These are phyloP conservation scores for Lumbricus terrestris DNA, from an alignment of 2,888 invertebrate species.

Conservation along the genomic window DNA sequence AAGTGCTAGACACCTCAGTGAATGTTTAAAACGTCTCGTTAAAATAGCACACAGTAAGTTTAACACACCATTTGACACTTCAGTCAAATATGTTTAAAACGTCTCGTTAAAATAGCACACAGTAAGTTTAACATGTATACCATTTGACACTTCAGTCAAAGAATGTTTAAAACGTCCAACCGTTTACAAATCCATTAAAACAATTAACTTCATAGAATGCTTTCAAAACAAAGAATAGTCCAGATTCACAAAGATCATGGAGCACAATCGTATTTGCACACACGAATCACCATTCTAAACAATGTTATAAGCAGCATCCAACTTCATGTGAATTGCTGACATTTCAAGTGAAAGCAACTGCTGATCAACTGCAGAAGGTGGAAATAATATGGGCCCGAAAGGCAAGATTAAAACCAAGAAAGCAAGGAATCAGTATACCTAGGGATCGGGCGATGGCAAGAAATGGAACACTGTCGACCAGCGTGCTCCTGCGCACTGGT, in stretches of 20 bases:
- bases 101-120: too few relatives aligned
- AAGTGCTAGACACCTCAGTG: too few relatives aligned
- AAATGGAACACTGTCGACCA: slow-evolving; percentile 63
- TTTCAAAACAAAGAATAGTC: not conserved
- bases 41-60: not conserved
- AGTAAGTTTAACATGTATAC: too few relatives aligned
- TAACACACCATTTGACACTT: not conserved
- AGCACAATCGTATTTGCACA: not conserved
- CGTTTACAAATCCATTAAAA: not conserved
- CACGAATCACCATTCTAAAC: not conserved
- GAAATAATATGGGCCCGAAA: not conserved
- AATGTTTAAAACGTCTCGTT: too few relatives aligned
- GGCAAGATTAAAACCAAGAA: not conserved
- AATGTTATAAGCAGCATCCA: not conserved
- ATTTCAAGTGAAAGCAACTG: not conserved
- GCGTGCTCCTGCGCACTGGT: slow-evolving; percentile 83
- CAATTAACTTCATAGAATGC: not conserved
- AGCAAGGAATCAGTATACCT: slow-evolving; percentile 62
- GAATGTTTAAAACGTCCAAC: too few relatives aligned
- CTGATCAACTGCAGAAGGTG: not conserved
- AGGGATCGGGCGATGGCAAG: slow-evolving; percentile 92
- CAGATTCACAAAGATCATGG: too few relatives aligned
- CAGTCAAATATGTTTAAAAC: not conserved
- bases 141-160: too few relatives aligned
- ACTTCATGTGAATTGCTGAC: not conserved